Percentiles rank a stretch among this genome's conserved stretches.
Evolutionary conservation across 2,113 vertebrate genomes (phyloP).

Genomic region (Channa argus): DNA sequence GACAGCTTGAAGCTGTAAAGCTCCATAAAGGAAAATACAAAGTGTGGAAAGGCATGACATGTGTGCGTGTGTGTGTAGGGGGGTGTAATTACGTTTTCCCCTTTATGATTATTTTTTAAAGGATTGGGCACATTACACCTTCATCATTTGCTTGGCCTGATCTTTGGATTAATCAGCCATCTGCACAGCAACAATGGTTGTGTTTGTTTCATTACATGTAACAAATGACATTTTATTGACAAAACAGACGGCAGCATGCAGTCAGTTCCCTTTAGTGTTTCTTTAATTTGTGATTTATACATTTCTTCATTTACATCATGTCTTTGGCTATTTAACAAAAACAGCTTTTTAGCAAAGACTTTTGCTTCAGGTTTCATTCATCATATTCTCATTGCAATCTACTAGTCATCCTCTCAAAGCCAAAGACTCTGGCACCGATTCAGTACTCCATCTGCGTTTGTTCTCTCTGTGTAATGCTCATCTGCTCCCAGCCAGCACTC

Average conservation of each 20-base stretch:
- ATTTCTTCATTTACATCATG: neutral
- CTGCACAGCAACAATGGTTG: conserved; percentile 27
- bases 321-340: neutral
- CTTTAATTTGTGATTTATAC: neutral
- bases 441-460: conserved; percentile 40
- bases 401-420: conserved; percentile 2
- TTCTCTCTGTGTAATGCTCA: conserved; percentile 30
- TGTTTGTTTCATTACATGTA: conserved; percentile 23
- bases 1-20: conserved; percentile 43
- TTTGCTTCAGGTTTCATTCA: conserved; percentile 7
- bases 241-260: neutral
- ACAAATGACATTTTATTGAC: conserved; percentile 37
- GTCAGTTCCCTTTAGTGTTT: conserved; percentile 2
- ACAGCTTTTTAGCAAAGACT: neutral
- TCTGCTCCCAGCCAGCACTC: conserved; percentile 5
- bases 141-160: conserved; percentile 28
- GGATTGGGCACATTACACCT: conserved; percentile 8
- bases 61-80: neutral
- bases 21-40: conserved; percentile 4
- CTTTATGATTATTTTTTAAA: conserved; percentile 20
- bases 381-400: conserved; percentile 8
- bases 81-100: conserved; percentile 47
- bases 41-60: conserved; percentile 32
- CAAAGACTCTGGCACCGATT: conserved; percentile 33
- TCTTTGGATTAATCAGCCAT: conserved; percentile 55